Conservation (phyloP, 1,140 invertebrate genomes). For the Rhagoletis pomonella region DNA sequence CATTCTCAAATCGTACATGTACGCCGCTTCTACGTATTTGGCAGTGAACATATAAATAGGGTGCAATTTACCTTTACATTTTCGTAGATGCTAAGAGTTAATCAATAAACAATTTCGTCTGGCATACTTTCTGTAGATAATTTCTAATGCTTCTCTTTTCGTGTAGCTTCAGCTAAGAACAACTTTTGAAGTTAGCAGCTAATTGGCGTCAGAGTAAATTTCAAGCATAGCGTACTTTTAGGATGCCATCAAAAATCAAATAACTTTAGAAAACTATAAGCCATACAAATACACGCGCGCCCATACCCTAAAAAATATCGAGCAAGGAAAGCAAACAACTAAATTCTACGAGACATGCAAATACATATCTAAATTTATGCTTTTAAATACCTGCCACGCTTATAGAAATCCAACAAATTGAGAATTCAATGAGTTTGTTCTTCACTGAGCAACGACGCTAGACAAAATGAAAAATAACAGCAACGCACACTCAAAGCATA, state of each 20-base stretch:
- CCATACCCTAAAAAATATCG: not conserved
- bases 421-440: conserved; percentile 18
- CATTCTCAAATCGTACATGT: too few relatives aligned
- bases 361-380: not conserved
- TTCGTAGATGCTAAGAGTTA: not conserved
- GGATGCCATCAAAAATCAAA: conserved; percentile 32
- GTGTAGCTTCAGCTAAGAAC: not conserved
- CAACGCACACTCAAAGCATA: not conserved
- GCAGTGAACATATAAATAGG: too few relatives aligned
- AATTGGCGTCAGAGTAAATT: not conserved
- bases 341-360: not conserved
- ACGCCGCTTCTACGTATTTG: too few relatives aligned
- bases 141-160: not conserved
- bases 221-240: not conserved
- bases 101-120: conserved; percentile 12
- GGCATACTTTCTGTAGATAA: not conserved
- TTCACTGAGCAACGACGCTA: not conserved
- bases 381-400: not conserved
- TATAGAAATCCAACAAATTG: not conserved
- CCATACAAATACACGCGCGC: not conserved
- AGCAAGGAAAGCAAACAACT: not conserved
- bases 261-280: conserved; percentile 28
- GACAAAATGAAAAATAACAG: not conserved
- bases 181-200: not conserved
- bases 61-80: not conserved